Conservation (phyloP, 2,888 invertebrate genomes). For the Lacanobia wlatinum region DNA sequence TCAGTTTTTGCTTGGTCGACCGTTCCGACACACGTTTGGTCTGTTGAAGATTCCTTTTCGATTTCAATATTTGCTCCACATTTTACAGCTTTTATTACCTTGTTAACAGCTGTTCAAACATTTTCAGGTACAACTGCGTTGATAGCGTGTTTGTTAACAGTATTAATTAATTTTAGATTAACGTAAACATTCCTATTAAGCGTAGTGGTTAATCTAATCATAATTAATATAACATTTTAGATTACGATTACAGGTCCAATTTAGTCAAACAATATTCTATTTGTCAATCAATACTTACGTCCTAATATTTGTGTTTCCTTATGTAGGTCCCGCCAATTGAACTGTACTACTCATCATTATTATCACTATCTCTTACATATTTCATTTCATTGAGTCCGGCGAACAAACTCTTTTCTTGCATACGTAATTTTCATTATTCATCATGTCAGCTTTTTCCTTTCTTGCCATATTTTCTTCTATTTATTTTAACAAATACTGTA, state of each 20-base stretch:
- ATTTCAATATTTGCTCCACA: not conserved
- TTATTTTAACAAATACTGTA: too few species aligned
- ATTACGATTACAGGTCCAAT: slow-evolving; percentile 6
- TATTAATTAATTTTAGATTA: slow-evolving; percentile 16
- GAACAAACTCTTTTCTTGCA: not conserved
- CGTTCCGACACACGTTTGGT: slow-evolving; percentile 29
- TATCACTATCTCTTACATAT: accelerated
- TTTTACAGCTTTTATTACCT: not conserved
- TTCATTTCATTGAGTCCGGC: not conserved
- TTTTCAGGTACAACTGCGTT: not conserved
- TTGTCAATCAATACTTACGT: not conserved
- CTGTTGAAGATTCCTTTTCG: slow-evolving; percentile 1
- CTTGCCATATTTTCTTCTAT: too few species aligned
- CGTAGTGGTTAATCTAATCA: not conserved
- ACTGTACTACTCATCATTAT: not conserved
- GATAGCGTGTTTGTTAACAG: slow-evolving; percentile 7
- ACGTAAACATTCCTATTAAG: not conserved
- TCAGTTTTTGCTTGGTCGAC: slow-evolving; percentile 49
- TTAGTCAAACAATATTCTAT: not conserved
- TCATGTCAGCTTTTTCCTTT: not conserved
- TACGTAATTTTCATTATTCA: not conserved
- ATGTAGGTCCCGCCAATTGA: not conserved
- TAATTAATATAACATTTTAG: slow-evolving; percentile 12
- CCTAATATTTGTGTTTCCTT: not conserved
- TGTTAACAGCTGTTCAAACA: not conserved